phyloP scores from a whole-genome alignment of 2,797 vertebrate genomes.

The Notolepis coatsorum region DNA sequence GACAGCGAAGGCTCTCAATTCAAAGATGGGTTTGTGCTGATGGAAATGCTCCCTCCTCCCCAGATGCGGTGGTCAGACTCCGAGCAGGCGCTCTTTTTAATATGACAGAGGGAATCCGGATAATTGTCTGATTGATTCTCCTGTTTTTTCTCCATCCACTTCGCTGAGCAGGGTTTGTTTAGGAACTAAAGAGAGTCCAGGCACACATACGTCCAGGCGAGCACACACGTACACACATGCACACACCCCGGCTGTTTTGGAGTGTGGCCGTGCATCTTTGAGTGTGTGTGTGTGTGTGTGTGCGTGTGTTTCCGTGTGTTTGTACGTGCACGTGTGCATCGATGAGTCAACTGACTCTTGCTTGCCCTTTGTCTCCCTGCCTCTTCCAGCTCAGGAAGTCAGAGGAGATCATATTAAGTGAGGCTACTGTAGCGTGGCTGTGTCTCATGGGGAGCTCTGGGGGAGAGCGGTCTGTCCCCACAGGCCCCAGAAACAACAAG shows the following conservation, averaged over 20 bases:
- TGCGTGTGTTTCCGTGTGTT: neutral
- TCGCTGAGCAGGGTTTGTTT: slow-evolving; percentile 73
- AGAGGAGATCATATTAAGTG: slow-evolving; percentile 81
- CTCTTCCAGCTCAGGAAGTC: slow-evolving; percentile 76
- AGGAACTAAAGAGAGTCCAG: slow-evolving; percentile 64
- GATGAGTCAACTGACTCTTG: slow-evolving; percentile 73
- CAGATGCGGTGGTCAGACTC: slow-evolving; percentile 51
- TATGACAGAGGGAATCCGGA: slow-evolving; percentile 77
- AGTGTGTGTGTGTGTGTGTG: slow-evolving; percentile 34
- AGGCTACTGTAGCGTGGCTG: slow-evolving; percentile 72
- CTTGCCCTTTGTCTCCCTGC: slow-evolving; percentile 72
- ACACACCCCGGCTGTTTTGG: slow-evolving; percentile 59
- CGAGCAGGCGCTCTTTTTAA: slow-evolving; percentile 60
- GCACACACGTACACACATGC: slow-evolving; percentile 42
- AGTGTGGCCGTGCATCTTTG: slow-evolving; percentile 46
- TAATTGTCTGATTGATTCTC: slow-evolving; percentile 82
- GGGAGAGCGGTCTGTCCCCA: slow-evolving; percentile 78
- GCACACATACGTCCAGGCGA: slow-evolving; percentile 58
- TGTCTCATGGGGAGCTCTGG: slow-evolving; percentile 75
- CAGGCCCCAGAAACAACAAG: slow-evolving; percentile 79
- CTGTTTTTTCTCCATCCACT: slow-evolving; percentile 69
- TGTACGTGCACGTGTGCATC: slow-evolving; percentile 38
- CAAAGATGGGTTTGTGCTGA: slow-evolving; percentile 61
- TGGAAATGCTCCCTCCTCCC: slow-evolving; percentile 40
- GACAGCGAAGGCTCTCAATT: slow-evolving; percentile 48